These are phyloP conservation scores for Forpus xanthops DNA, from an alignment of 2,797 vertebrate species.

Conservation along the genomic window DNA sequence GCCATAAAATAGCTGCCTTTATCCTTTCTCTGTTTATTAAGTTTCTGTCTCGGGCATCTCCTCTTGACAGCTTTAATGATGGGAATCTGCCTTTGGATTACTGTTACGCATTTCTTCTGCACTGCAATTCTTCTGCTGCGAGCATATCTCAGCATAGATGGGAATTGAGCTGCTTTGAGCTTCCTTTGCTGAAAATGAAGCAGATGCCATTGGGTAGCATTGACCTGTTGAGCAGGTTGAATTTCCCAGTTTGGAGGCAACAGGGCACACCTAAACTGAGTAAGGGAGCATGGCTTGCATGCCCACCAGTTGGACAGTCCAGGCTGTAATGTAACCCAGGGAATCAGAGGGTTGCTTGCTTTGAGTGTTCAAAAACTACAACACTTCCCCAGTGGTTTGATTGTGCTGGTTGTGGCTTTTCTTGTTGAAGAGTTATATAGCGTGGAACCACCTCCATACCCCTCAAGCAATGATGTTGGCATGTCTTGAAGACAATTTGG, in stretches of 20 bases:
- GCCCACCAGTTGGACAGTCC: neutral
- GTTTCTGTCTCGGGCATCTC: neutral
- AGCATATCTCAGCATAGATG: neutral
- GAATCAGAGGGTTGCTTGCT: neutral
- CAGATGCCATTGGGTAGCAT: rapidly evolving
- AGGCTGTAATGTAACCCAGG: neutral
- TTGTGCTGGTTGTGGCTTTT: neutral
- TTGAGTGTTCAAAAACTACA: neutral
- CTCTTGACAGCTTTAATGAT: neutral
- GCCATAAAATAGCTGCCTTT: neutral
- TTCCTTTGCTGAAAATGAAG: neutral
- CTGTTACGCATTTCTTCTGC: neutral
- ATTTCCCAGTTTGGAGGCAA: neutral
- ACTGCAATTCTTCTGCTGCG: rapidly evolving
- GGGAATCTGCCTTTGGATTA: neutral
- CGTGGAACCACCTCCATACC: neutral
- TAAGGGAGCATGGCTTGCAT: neutral
- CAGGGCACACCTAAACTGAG: neutral
- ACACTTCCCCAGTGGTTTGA: neutral
- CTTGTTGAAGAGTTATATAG: neutral
- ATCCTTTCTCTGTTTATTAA: neutral
- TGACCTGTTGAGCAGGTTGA: neutral
- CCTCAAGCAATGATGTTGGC: neutral
- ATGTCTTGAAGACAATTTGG: neutral
- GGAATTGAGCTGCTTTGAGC: neutral